These are phyloP conservation scores for Anneissia japonica DNA, from an alignment of 35 echinoderm and acorn worm species.

Conservation along the genomic window DNA sequence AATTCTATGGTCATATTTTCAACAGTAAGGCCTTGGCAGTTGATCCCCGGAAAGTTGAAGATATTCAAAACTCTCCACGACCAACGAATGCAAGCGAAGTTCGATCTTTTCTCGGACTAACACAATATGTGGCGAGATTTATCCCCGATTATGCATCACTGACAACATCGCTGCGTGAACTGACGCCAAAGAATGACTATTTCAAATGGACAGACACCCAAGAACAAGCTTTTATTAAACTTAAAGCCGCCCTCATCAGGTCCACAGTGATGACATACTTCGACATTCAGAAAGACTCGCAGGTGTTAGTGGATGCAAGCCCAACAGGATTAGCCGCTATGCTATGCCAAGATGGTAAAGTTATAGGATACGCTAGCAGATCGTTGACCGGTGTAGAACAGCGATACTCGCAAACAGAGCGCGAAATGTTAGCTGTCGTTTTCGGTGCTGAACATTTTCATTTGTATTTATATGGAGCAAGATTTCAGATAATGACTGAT, in stretches of 20 bases:
- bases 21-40: not conserved
- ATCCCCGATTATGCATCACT: slow-evolving; percentile 16
- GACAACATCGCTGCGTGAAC: slow-evolving; percentile 8
- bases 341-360: not conserved
- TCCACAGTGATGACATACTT: slow-evolving; percentile 39
- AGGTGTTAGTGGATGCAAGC: slow-evolving; percentile 42
- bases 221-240: slow-evolving; percentile 11
- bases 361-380: slow-evolving; percentile 33
- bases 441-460: slow-evolving; percentile 37
- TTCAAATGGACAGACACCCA: slow-evolving; percentile 39
- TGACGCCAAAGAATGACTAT: not conserved
- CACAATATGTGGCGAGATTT: slow-evolving; percentile 26
- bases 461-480: slow-evolving; percentile 34
- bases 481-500: slow-evolving; percentile 30
- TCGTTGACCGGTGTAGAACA: slow-evolving; percentile 27
- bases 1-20: too few relatives aligned
- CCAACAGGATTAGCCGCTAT: slow-evolving; percentile 22
- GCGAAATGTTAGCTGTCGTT: slow-evolving; percentile 32
- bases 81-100: slow-evolving; percentile 36
- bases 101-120: slow-evolving; percentile 25
- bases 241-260: slow-evolving; percentile 25
- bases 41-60: slow-evolving; percentile 14
- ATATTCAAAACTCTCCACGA: slow-evolving; percentile 1
- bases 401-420: slow-evolving; percentile 48
- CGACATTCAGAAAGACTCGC: slow-evolving; percentile 11